These are phyloP conservation scores for Spatulosminthurus flaviceps DNA, from an alignment of 2,888 invertebrate genomes.

Conservation along the genomic window DNA sequence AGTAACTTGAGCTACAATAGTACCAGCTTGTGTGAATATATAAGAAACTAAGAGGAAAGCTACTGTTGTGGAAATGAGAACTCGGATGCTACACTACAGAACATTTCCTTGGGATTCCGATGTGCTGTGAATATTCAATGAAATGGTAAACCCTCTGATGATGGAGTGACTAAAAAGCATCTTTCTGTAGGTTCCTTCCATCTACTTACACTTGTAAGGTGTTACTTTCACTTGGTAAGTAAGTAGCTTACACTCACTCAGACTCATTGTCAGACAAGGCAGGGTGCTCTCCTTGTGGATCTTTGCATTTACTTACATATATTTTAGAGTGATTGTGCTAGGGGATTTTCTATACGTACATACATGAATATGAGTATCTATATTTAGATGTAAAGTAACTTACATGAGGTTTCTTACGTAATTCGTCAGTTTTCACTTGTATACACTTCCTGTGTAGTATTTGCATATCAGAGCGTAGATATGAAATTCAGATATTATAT, in stretches of 20 bases:
- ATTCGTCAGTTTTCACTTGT: too few species aligned
- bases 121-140: slow-evolving; percentile 45
- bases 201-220: background rate
- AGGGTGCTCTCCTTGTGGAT: too few species aligned
- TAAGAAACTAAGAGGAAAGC: background rate
- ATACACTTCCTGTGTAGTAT: background rate
- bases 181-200: background rate
- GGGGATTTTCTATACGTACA: too few species aligned
- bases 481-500: too few species aligned
- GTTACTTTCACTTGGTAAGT: background rate
- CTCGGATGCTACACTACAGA: background rate
- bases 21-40: background rate
- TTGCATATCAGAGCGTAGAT: too few species aligned
- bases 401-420: too few species aligned
- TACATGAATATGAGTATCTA: too few species aligned
- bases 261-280: background rate
- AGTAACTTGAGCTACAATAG: background rate
- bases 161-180: slow-evolving; percentile 27
- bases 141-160: slow-evolving; percentile 25
- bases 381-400: too few species aligned
- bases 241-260: slow-evolving; percentile 2
- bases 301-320: too few species aligned
- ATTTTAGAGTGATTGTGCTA: too few species aligned
- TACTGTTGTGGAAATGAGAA: slow-evolving; percentile 24
- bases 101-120: slow-evolving; percentile 11